Conservation (phyloP, 2,113 vertebrate species). For the Meriones unguiculatus region DNA sequence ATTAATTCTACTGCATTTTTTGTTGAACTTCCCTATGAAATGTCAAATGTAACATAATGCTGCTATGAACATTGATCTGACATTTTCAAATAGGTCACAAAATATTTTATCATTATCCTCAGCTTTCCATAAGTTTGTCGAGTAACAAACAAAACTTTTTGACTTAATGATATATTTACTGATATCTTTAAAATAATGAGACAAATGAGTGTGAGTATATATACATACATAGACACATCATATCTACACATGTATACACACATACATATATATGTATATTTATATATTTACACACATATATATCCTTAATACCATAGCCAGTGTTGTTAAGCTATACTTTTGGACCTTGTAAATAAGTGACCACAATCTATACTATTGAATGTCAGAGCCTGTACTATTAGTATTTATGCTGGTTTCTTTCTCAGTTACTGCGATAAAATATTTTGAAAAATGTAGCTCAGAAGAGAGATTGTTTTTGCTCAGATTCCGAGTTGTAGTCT, state of each 20-base stretch:
- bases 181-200: slow-evolving; percentile 37
- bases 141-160: background rate
- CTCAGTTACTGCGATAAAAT: background rate
- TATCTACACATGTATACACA: background rate
- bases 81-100: slow-evolving; percentile 11
- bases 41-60: slow-evolving; percentile 15
- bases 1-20: slow-evolving; percentile 12
- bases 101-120: slow-evolving; percentile 21
- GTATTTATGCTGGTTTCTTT: background rate
- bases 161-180: background rate
- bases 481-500: background rate
- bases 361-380: background rate
- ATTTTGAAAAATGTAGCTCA: background rate
- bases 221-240: background rate
- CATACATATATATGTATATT: background rate
- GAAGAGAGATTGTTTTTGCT: background rate
- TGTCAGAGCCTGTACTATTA: background rate
- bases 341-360: background rate
- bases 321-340: background rate
- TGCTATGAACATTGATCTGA: background rate
- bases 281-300: background rate
- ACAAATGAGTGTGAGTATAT: background rate
- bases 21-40: background rate
- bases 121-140: background rate
- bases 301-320: background rate